Percentiles rank a stretch among this genome's conserved stretches.
Conservation (phyloP, 2,888 invertebrate species). For the Leucophenga montana region DNA sequence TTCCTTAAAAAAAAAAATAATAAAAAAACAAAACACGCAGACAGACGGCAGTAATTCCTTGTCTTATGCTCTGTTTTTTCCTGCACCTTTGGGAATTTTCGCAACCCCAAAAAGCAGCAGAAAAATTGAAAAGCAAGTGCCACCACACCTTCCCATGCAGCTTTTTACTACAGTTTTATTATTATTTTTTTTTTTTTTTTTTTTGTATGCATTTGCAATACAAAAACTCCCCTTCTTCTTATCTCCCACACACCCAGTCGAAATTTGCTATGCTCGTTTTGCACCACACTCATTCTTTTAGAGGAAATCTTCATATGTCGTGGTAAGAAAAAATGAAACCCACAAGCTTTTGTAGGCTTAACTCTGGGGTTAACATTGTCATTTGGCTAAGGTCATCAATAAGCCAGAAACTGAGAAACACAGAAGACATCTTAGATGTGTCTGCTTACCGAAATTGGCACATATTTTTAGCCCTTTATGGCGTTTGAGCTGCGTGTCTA, state of each 20-base stretch:
- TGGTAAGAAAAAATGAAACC: not conserved
- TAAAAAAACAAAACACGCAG: no score
- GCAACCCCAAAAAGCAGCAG: conserved; percentile 29
- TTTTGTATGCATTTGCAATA: conserved; percentile 49
- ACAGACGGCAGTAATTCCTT: conserved; percentile 20
- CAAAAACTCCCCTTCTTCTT: conserved; percentile 42
- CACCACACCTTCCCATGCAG: no score
- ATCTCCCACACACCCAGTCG: conserved; percentile 1
- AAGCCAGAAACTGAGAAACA: conserved; percentile 41
- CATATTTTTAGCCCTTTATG: conserved; percentile 54
- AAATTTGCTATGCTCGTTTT: conserved; percentile 53
- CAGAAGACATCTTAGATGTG: conserved; percentile 31
- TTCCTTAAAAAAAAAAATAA: conserved; percentile 36
- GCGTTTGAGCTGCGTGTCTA: conserved; percentile 13
- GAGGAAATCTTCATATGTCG: not conserved
- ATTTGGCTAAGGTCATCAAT: conserved; percentile 59
- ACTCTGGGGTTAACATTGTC: conserved; percentile 13
- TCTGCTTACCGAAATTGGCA: conserved; percentile 58
- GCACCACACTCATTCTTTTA: conserved; percentile 33
- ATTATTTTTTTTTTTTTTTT: conserved; percentile 57
- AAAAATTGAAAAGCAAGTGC: conserved; percentile 42
- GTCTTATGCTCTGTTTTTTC: not conserved
- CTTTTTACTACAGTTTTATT: conserved; percentile 40
- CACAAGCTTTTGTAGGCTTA: conserved; percentile 48
- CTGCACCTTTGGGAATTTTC: conserved; percentile 50